These are phyloP conservation scores for Bombus superbus DNA, from an alignment of 1,140 invertebrate species.

Conservation along the genomic window DNA sequence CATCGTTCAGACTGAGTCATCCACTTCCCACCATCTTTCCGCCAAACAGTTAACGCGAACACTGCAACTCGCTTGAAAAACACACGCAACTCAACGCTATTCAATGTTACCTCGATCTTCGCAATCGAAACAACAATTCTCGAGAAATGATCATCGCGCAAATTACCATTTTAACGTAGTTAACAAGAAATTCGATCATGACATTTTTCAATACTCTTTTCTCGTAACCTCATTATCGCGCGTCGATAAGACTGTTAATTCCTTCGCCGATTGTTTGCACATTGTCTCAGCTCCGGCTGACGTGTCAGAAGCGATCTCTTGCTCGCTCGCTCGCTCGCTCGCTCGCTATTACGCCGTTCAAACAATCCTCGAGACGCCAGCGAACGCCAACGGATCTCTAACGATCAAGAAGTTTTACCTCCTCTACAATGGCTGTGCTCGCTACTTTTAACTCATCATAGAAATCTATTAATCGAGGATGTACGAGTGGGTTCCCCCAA, in stretches of 20 bases:
- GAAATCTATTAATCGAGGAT: neutral
- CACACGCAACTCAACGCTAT: neutral
- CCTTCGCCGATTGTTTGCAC: conserved; percentile 22
- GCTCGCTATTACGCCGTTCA: conserved; percentile 26
- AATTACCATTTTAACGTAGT: neutral
- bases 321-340: neutral
- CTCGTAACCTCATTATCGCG: neutral
- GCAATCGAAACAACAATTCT: neutral
- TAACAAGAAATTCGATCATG: neutral
- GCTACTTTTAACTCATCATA: too few relatives aligned
- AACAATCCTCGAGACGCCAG: conserved; percentile 17
- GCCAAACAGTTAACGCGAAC: neutral
- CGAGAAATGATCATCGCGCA: too few relatives aligned
- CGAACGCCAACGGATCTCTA: neutral
- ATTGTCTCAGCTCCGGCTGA: conserved; percentile 19
- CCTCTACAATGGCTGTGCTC: too few relatives aligned
- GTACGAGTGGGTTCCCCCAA: neutral
- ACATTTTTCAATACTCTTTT: neutral
- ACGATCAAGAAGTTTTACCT: neutral
- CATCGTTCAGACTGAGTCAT: neutral
- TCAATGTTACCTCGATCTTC: neutral
- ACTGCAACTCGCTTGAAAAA: neutral
- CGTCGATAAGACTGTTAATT: conserved; percentile 30
- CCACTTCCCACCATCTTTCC: neutral
- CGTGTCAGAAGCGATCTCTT: conserved; percentile 22